Conservation (phyloP, 30 jellyfish, hydroid and myxozoan genomes). For the Aurelia coerulea region DNA sequence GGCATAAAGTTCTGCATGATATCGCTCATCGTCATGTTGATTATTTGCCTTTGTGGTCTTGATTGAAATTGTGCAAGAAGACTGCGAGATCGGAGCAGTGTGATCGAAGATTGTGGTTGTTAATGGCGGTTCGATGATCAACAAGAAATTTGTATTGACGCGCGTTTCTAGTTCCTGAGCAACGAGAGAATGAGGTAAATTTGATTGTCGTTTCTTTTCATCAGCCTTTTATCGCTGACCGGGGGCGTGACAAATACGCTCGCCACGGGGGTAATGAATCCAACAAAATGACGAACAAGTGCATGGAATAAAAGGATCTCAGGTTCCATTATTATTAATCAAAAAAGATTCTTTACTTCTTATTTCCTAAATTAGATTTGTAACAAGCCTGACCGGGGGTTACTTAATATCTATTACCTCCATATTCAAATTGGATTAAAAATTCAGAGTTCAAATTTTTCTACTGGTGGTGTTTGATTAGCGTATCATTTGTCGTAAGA, state of each 20-base stretch:
- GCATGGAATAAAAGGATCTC: not conserved
- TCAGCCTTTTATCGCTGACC: slow-evolving; percentile 79
- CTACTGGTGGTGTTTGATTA: too few species aligned
- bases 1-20: slow-evolving; percentile 92
- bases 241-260: slow-evolving; percentile 77
- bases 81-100: too few species aligned
- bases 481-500: too few species aligned
- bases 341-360: too few species aligned
- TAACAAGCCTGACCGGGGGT: too few species aligned
- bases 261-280: slow-evolving; percentile 41
- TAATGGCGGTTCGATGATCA: slow-evolving; percentile 28
- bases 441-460: too few species aligned
- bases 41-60: not conserved
- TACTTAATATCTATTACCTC: too few species aligned
- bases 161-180: slow-evolving; percentile 92
- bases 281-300: slow-evolving; percentile 7
- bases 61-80: not conserved
- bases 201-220: slow-evolving; percentile 68
- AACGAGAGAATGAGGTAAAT: slow-evolving; percentile 71
- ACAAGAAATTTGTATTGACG: slow-evolving; percentile 81
- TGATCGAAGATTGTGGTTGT: slow-evolving; percentile 37
- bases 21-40: slow-evolving; percentile 90
- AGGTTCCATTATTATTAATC: too few species aligned
- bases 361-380: too few species aligned
- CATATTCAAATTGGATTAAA: too few species aligned